Evolutionary conservation across 1,140 invertebrate genomes (phyloP).

Genomic region (Cryptotermes secundus): DNA sequence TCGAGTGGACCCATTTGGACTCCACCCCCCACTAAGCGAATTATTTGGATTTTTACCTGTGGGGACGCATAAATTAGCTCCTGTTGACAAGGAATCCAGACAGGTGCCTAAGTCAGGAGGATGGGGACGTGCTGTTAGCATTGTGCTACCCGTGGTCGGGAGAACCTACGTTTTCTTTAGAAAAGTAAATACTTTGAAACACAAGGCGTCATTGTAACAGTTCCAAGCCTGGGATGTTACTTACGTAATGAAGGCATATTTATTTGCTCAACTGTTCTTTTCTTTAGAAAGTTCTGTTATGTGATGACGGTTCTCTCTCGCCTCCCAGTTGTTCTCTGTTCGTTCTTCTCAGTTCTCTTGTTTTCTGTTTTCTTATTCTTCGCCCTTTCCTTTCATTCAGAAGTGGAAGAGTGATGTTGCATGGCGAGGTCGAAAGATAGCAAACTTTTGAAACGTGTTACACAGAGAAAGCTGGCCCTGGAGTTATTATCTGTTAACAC

Average conservation of each 20-base stretch:
- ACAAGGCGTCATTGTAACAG: background rate
- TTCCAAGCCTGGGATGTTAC: too few species aligned
- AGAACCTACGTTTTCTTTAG: too few species aligned
- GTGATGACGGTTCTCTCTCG: background rate
- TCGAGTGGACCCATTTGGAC: too few species aligned
- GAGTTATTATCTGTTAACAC: background rate
- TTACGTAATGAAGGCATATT: background rate
- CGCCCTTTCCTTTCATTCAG: background rate
- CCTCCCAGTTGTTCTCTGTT: background rate
- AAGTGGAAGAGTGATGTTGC: background rate
- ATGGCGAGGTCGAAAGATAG: background rate
- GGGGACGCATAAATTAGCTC: too few species aligned
- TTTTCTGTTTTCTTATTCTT: background rate
- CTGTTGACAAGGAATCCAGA: too few species aligned
- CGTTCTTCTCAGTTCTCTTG: background rate
- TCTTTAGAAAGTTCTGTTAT: background rate
- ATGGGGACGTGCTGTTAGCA: too few species aligned
- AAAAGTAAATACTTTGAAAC: background rate
- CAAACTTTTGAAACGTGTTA: conserved; percentile 3
- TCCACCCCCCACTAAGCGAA: too few species aligned
- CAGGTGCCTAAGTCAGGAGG: too few species aligned
- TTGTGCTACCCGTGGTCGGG: too few species aligned
- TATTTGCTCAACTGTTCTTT: background rate
- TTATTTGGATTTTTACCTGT: too few species aligned
- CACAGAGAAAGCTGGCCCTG: background rate